These are phyloP conservation scores for Sceliomorpha sp. DNA, from an alignment of 2,888 invertebrate species.

Conservation along the genomic window DNA sequence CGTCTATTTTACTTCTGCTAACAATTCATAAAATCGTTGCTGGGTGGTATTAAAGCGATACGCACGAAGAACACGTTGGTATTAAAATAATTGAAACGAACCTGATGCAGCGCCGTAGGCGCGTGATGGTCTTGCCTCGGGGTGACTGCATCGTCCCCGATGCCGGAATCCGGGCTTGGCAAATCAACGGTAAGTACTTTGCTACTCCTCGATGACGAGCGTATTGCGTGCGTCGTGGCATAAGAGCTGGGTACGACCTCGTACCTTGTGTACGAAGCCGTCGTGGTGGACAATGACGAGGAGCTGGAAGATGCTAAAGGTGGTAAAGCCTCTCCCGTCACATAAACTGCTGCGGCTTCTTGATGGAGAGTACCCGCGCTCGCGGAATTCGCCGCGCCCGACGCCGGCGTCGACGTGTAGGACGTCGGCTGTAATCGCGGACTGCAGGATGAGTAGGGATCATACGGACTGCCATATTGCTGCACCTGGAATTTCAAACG, in stretches of 20 bases:
- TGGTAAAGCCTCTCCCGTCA: slow-evolving; percentile 81
- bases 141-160: slow-evolving; percentile 95
- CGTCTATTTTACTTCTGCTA: too few species aligned
- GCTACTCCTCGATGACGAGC: slow-evolving; percentile 77
- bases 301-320: slow-evolving; percentile 82
- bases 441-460: slow-evolving; percentile 76
- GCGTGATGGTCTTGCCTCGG: slow-evolving; percentile 82
- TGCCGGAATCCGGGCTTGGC: slow-evolving; percentile 97
- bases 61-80: neutral
- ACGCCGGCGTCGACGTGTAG: slow-evolving; percentile 73
- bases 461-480: slow-evolving; percentile 77
- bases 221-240: slow-evolving; percentile 76
- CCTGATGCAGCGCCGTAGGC: slow-evolving; percentile 94
- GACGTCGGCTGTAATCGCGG: slow-evolving; percentile 73
- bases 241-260: slow-evolving; percentile 78
- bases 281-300: slow-evolving; percentile 83
- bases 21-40: too few species aligned
- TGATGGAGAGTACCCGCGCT: slow-evolving; percentile 77
- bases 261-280: slow-evolving; percentile 78
- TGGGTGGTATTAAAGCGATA: too few species aligned
- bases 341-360: slow-evolving; percentile 83
- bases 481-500: slow-evolving; percentile 66
- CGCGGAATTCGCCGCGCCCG: slow-evolving; percentile 63
- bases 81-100: slow-evolving; percentile 81
- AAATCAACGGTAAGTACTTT: slow-evolving; percentile 93